Evolutionary conservation across 2,797 vertebrate species (phyloP).

Genomic region (Enteromius mattozi): DNA sequence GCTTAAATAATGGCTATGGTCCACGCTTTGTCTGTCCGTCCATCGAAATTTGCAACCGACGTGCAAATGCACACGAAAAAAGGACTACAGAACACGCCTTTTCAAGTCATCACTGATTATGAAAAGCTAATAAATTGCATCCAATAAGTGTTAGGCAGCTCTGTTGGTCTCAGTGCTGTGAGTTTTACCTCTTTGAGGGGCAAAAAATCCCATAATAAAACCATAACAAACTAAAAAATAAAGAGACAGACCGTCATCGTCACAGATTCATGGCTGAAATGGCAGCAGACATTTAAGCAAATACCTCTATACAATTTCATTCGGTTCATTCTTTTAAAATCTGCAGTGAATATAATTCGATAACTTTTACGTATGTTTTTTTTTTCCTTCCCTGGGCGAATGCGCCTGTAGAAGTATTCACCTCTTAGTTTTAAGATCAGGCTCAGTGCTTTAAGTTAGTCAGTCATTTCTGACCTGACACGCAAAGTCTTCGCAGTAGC

Average conservation of each 20-base stretch:
- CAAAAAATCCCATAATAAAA: conserved; percentile 64
- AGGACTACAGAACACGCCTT: conserved; percentile 71
- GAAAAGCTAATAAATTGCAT: conserved; percentile 64
- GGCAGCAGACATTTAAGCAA: conserved; percentile 71
- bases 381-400: conserved; percentile 52
- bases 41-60: conserved; percentile 64
- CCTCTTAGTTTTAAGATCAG: conserved; percentile 21
- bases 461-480: conserved; percentile 10
- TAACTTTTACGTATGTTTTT: conserved; percentile 22
- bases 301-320: conserved; percentile 62
- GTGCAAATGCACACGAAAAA: conserved; percentile 64
- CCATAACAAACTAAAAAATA: conserved; percentile 68
- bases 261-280: conserved; percentile 73
- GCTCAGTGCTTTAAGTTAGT: conserved; percentile 43
- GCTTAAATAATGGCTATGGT: conserved; percentile 81
- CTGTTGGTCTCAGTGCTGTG: conserved; percentile 82
- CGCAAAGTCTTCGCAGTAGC: not conserved
- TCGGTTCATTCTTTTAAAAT: conserved; percentile 53
- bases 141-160: conserved; percentile 77
- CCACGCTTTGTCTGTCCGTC: conserved; percentile 64
- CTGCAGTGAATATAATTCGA: conserved; percentile 51
- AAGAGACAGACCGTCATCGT: conserved; percentile 67
- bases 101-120: conserved; percentile 57
- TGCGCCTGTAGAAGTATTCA: conserved; percentile 47
- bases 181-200: conserved; percentile 66